Evolutionary conservation across 2,113 vertebrate species (phyloP).

Genomic region (Cariama cristata): DNA sequence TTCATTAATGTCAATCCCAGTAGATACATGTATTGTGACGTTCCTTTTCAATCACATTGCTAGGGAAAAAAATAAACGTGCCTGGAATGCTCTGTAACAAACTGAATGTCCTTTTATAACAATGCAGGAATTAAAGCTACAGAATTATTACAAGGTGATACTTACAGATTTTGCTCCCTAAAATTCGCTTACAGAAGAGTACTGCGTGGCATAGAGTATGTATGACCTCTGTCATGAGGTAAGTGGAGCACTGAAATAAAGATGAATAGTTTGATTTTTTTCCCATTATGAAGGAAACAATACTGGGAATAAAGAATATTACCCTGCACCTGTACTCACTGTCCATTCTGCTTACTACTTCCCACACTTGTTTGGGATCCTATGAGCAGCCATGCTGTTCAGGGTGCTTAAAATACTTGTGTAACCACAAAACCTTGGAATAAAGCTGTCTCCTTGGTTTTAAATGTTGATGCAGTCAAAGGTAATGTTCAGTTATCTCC

Average conservation of each 20-base stretch:
- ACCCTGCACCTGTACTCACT: background rate
- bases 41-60: background rate
- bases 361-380: background rate
- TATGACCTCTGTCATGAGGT: background rate
- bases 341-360: background rate
- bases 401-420: background rate
- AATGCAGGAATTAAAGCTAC: background rate
- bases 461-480: background rate
- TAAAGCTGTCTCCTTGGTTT: background rate
- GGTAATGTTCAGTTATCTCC: background rate
- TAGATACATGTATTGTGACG: background rate
- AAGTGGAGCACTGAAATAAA: background rate
- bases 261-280: background rate
- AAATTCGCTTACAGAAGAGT: background rate
- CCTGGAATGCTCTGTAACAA: background rate
- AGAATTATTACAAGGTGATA: background rate
- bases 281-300: background rate
- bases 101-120: background rate
- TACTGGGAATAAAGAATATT: background rate
- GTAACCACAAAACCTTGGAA: background rate
- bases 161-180: background rate
- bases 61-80: background rate
- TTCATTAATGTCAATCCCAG: conserved; percentile 7
- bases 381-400: background rate
- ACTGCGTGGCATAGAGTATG: background rate